phyloP scores from a whole-genome alignment of 2,797 vertebrate genomes.

The Chelonia mydas region DNA sequence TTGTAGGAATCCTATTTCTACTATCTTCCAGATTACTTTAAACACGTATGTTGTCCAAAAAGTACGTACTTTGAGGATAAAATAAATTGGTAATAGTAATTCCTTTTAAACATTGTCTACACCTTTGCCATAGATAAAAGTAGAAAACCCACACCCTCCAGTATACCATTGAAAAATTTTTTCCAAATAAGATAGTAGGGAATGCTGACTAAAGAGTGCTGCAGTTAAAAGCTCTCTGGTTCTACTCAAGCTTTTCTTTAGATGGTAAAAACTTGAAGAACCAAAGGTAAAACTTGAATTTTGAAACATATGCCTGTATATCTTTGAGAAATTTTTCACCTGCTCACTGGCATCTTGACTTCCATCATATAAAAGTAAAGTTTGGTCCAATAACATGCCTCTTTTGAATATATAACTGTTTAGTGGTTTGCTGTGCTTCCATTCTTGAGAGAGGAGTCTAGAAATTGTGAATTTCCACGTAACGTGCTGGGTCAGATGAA shows the following conservation, averaged over 20 bases:
- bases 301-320: neutral
- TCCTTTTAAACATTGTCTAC: neutral
- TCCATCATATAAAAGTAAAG: neutral
- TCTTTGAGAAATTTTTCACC: neutral
- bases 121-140: constrained; percentile 38
- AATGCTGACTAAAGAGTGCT: neutral
- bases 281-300: neutral
- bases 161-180: neutral
- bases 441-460: neutral
- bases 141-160: neutral
- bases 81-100: neutral
- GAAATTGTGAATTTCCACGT: neutral
- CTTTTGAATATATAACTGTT: neutral
- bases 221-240: neutral
- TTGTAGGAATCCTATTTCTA: neutral
- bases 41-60: neutral
- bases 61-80: constrained; percentile 19
- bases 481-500: neutral
- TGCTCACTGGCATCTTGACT: neutral
- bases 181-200: neutral
- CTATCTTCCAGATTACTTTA: neutral
- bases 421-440: neutral
- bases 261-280: neutral
- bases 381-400: neutral
- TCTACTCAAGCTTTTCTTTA: neutral